phyloP scores from a whole-genome alignment of 2,797 vertebrate species.

The Microctenopoma stevenorrisi region DNA sequence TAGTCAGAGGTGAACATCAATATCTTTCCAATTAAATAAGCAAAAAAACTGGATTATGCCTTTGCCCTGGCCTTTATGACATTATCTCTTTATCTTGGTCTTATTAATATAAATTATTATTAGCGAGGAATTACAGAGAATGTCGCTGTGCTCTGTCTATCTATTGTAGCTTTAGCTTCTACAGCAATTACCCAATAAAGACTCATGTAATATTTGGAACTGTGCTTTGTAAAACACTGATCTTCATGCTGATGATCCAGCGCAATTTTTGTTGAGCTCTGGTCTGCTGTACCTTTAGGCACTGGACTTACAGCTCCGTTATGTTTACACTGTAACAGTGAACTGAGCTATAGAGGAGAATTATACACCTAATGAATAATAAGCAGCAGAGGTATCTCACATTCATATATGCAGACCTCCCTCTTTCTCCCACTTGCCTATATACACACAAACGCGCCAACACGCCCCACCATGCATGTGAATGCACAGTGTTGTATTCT shows the following conservation, averaged over 20 bases:
- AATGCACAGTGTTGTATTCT: conserved; percentile 5
- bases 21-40: conserved; percentile 51
- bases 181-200: conserved; percentile 1
- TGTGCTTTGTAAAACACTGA: conserved; percentile 2
- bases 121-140: conserved; percentile 12
- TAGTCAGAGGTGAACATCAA: conserved; percentile 51
- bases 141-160: conserved; percentile 6
- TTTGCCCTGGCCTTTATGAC: conserved; percentile 37
- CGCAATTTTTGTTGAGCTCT: neutral
- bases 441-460: conserved; percentile 18
- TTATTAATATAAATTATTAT: conserved; percentile 23
- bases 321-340: conserved; percentile 25
- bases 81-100: conserved; percentile 26
- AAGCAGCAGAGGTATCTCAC: conserved; percentile 31
- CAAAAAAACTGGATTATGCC: conserved; percentile 53
- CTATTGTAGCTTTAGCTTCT: conserved; percentile 5
- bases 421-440: conserved; percentile 2
- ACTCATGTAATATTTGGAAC: neutral
- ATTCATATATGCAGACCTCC: neutral
- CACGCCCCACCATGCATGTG: conserved; percentile 39
- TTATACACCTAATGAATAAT: conserved; percentile 47
- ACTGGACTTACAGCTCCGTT: conserved; percentile 45
- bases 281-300: conserved; percentile 21
- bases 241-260: neutral
- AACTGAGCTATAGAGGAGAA: conserved; percentile 14